Base-by-base conservation (phyloP, 2,888 invertebrate species). In the Elmis aenea region DNA sequence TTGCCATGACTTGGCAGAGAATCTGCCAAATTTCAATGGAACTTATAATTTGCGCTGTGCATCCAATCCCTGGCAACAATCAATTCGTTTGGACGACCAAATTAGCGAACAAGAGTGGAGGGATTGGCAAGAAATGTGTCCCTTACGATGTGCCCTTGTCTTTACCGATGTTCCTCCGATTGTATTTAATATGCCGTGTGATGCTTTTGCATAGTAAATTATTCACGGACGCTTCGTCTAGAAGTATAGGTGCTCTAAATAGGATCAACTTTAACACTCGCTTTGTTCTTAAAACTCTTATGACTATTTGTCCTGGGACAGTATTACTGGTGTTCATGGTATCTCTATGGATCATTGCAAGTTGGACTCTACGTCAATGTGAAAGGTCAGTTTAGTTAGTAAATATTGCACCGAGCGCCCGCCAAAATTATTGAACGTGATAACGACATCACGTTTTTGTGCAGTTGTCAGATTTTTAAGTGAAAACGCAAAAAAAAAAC, bases 201-300 rank as follows among this genome's bases (percentile, higher is more conserved):
- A 97, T 99, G 97, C 79, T 99, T 66, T 81, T 99, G 59, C 99
- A 99, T 76, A 95, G 94, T 72, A 95, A 97, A 79, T 79, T 99
- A 59, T 99, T 99, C 77, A 99, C 97, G 51, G 99, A 99, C 73
- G 97, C 99, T 60, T 96, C 96, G 56, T 97, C 96, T 50, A 81
- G 99, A 68, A 92, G 92, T 74, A 94, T 90, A 79, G 93, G 89
- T 73, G 95, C 87, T 69, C 83, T 96, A 70, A 95, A 95, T 79
- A 83, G 95, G 68, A 96, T 97, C 70, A 95, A 96, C 77, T 97
- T 97, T 81, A 91, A 91, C 71, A 95, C 96, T 68, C 85, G 88
- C 75, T 95, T 87, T 73, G 79, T 83, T 50, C 71, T 83, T 52
- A 83, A 83, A 66, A 99, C 99, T 46, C 77, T 99, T 58, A 99